These are phyloP conservation scores for Athetis lepigone DNA, from an alignment of 2,888 invertebrate species.

Conservation along the genomic window DNA sequence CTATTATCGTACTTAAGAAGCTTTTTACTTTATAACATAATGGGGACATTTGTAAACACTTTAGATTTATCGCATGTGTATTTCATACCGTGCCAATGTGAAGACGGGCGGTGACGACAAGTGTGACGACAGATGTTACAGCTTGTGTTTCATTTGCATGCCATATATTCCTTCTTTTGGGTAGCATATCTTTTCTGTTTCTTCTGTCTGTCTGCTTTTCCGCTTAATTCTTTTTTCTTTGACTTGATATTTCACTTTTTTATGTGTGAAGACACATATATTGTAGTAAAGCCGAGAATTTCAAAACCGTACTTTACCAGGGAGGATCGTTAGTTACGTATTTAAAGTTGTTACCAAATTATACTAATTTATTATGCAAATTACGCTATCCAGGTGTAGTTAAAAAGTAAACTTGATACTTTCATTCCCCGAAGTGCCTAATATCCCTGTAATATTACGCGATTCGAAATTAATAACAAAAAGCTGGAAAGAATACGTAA, in stretches of 20 bases:
- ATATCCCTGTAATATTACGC: slow-evolving; percentile 35
- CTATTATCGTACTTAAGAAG: slow-evolving; percentile 16
- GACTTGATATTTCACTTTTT: no score
- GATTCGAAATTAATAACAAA: slow-evolving; percentile 51
- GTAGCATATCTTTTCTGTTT: slow-evolving; percentile 1
- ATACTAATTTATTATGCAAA: not conserved
- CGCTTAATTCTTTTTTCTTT: no score
- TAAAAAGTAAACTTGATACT: slow-evolving; percentile 17
- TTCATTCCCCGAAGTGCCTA: slow-evolving; percentile 16
- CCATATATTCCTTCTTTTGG: slow-evolving; percentile 9
- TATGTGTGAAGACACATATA: no score
- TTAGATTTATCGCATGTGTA: slow-evolving; percentile 28
- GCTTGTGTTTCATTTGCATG: slow-evolving; percentile 24
- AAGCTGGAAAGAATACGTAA: slow-evolving; percentile 53
- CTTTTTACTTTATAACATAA: slow-evolving; percentile 23
- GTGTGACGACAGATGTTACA: slow-evolving; percentile 27
- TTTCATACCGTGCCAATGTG: slow-evolving; percentile 14
- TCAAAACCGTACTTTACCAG: no score
- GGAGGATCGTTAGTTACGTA: no score
- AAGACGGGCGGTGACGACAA: slow-evolving; percentile 1
- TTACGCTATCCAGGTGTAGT: not conserved
- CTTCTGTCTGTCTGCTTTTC: no score
- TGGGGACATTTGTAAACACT: slow-evolving; percentile 15
- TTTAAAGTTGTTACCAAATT: no score
- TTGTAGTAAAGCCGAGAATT: no score